phyloP scores from a whole-genome alignment of 2,113 vertebrate genomes.

The Pionites leucogaster region DNA sequence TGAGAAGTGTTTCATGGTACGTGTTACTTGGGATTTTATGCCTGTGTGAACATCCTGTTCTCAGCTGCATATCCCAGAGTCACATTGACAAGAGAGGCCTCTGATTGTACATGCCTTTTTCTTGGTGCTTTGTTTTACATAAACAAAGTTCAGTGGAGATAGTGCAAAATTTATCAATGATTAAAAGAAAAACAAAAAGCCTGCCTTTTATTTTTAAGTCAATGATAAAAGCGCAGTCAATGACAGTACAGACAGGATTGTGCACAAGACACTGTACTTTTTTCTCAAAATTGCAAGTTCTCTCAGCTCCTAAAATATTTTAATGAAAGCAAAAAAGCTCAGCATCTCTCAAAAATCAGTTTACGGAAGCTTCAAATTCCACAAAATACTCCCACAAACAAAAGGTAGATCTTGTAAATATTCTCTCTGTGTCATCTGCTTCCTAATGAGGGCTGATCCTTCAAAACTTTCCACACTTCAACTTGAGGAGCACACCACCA shows the following conservation, averaged over 20 bases:
- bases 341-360: not conserved
- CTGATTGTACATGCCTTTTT: not conserved
- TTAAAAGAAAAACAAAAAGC: not conserved
- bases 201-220: not conserved
- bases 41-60: constrained; percentile 40
- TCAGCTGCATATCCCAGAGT: not conserved
- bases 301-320: not conserved
- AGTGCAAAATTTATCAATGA: not conserved
- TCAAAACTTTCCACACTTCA: not conserved
- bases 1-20: constrained; percentile 17
- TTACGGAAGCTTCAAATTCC: not conserved
- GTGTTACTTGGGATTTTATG: constrained; percentile 13
- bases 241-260: not conserved
- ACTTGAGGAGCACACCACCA: not conserved
- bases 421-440: not conserved
- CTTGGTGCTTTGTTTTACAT: not conserved
- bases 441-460: not conserved
- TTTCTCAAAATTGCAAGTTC: not conserved
- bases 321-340: not conserved
- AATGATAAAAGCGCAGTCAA: not conserved
- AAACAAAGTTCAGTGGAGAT: not conserved
- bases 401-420: not conserved
- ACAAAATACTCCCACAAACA: not conserved
- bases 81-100: not conserved
- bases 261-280: not conserved